Conservation (phyloP, 2,888 invertebrate species). For the Megastigmus dorsalis region DNA sequence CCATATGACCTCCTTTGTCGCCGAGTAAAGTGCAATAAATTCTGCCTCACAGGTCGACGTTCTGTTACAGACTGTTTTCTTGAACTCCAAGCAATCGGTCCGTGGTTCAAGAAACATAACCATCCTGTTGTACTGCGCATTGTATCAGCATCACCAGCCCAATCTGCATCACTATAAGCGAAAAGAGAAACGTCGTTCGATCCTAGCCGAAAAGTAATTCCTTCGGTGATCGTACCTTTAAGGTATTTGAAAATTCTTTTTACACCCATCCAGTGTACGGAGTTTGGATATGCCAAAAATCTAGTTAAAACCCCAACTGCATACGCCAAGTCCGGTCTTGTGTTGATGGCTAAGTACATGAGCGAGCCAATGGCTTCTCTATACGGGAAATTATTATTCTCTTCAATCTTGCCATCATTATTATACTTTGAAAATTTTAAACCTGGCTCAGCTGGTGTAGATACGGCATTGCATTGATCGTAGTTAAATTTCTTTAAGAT, state of each 20-base stretch:
- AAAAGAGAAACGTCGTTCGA: neutral
- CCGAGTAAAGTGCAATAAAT: conserved; percentile 1
- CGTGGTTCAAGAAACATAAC: neutral
- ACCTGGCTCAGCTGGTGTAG: conserved; percentile 30
- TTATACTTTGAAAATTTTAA: neutral
- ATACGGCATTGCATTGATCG: conserved; percentile 40
- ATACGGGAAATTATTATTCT: conserved; percentile 35
- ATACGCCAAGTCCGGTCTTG: conserved; percentile 39
- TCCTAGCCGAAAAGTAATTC: neutral
- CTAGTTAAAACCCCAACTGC: conserved; percentile 16
- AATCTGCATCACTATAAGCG: conserved; percentile 22
- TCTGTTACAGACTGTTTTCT: neutral
- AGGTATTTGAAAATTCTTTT: conserved; percentile 8
- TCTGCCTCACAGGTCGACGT: neutral
- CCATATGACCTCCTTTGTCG: neutral
- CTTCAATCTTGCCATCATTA: neutral
- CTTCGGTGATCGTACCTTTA: neutral
- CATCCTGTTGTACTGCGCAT: neutral
- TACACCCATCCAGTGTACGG: conserved; percentile 10
- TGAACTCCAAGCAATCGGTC: conserved; percentile 7
- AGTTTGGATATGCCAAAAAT: conserved; percentile 10
- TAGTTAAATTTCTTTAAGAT: conserved; percentile 46
- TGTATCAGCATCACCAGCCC: conserved; percentile 15
- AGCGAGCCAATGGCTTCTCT: conserved; percentile 44
- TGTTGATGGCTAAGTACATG: conserved; percentile 34